Evolutionary conservation across 2,797 vertebrate genomes (phyloP).

Genomic region (Perodicticus potto): DNA sequence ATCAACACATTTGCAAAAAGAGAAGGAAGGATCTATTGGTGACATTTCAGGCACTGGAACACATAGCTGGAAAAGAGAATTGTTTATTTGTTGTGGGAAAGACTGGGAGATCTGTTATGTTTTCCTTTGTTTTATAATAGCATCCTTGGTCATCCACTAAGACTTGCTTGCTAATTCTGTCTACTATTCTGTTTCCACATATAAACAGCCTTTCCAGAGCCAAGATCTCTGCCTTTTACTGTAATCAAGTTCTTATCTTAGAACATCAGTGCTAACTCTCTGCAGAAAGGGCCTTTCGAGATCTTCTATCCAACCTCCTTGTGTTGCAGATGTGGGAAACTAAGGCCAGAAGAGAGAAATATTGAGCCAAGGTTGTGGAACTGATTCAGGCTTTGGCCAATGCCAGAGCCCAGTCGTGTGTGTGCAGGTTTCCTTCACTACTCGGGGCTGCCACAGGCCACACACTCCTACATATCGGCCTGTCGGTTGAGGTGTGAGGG

Average conservation of each 20-base stretch:
- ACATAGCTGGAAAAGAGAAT: neutral
- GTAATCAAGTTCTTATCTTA: neutral
- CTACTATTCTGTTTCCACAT: neutral
- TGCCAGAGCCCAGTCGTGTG: neutral
- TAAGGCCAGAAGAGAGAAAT: neutral
- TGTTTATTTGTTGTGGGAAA: neutral
- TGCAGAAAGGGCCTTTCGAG: neutral
- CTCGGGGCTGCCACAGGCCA: neutral
- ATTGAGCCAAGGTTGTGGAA: neutral
- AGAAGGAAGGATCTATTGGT: neutral
- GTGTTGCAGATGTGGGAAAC: neutral
- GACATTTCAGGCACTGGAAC: neutral
- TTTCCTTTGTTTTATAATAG: neutral
- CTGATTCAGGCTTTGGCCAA: neutral
- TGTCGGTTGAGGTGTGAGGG: accelerated
- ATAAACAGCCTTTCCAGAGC: neutral
- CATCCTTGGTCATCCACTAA: neutral
- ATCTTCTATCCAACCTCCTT: neutral
- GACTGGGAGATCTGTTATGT: neutral
- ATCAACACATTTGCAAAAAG: constrained; percentile 18
- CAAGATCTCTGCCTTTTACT: neutral
- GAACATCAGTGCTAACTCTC: neutral
- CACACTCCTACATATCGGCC: neutral
- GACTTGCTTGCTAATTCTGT: neutral
- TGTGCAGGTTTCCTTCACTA: neutral